phyloP scores from a whole-genome alignment of 2,888 invertebrate species.

The Andrena dorsata region DNA sequence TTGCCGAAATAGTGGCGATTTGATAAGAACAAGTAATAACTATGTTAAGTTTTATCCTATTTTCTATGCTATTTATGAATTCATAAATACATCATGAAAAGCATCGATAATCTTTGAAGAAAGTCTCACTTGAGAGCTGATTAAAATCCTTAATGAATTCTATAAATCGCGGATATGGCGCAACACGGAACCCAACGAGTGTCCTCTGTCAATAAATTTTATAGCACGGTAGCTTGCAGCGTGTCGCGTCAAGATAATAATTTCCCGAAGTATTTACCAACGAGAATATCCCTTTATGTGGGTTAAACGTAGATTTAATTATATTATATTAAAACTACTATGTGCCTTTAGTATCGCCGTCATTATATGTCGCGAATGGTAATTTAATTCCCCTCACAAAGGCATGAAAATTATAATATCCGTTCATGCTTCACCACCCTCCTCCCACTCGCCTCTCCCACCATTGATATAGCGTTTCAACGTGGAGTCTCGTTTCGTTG shows the following conservation, averaged over 20 bases:
- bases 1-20: too few relatives aligned
- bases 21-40: too few relatives aligned
- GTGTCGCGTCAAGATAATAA: slow-evolving; percentile 54
- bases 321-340: slow-evolving; percentile 58
- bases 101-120: slow-evolving; percentile 48
- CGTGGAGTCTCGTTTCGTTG: slow-evolving; percentile 1
- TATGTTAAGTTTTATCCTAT: too few relatives aligned
- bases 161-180: slow-evolving; percentile 27
- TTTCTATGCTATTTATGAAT: too few relatives aligned
- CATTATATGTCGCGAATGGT: slow-evolving; percentile 50
- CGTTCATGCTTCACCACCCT: slow-evolving; percentile 25
- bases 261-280: slow-evolving; percentile 61
- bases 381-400: slow-evolving; percentile 52
- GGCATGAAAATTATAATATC: slow-evolving; percentile 52
- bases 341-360: slow-evolving; percentile 37
- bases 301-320: slow-evolving; percentile 60
- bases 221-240: slow-evolving; percentile 30
- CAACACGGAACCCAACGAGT: neutral
- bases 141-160: slow-evolving; percentile 54
- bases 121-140: slow-evolving; percentile 41
- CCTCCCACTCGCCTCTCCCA: neutral
- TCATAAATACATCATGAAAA: too few relatives aligned
- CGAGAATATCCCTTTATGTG: slow-evolving; percentile 53
- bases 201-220: slow-evolving; percentile 61
- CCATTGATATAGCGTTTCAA: slow-evolving; percentile 30